These are phyloP conservation scores for Coecobrya sp. DNA, from an alignment of 2,888 invertebrate species.

Conservation along the genomic window DNA sequence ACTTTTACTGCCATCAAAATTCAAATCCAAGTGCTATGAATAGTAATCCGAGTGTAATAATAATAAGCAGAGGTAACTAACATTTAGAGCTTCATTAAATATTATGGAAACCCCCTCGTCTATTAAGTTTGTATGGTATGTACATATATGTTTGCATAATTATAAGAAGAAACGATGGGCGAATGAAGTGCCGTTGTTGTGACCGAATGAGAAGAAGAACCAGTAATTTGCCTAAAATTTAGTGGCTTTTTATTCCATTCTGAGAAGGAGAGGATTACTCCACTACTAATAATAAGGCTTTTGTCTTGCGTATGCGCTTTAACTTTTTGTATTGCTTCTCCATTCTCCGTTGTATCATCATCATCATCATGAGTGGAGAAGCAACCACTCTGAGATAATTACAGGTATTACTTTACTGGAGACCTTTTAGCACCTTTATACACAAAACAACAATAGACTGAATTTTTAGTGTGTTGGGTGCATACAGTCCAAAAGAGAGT, in stretches of 20 bases:
- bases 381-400: conserved; percentile 66
- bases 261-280: conserved; percentile 59
- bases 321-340: not conserved
- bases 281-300: conserved; percentile 31
- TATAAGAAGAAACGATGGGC: not conserved
- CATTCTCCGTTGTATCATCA: conserved; percentile 8
- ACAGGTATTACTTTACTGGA: conserved; percentile 72
- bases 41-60: conserved; percentile 1
- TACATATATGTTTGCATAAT: not conserved
- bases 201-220: conserved; percentile 10
- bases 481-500: not conserved
- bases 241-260: conserved; percentile 71
- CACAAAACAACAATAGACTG: conserved; percentile 45
- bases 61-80: conserved; percentile 28
- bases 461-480: not conserved
- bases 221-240: conserved; percentile 71
- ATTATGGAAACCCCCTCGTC: not conserved
- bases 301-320: not conserved
- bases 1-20: conserved; percentile 3
- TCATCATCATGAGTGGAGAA: not conserved
- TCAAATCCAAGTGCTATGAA: conserved; percentile 21
- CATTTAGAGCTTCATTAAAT: conserved; percentile 65
- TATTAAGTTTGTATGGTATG: not conserved
- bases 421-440: conserved; percentile 75
- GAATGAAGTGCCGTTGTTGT: not conserved